Evolutionary conservation across 2,797 vertebrate genomes (phyloP).

Genomic region (Lithobates sylvaticus): DNA sequence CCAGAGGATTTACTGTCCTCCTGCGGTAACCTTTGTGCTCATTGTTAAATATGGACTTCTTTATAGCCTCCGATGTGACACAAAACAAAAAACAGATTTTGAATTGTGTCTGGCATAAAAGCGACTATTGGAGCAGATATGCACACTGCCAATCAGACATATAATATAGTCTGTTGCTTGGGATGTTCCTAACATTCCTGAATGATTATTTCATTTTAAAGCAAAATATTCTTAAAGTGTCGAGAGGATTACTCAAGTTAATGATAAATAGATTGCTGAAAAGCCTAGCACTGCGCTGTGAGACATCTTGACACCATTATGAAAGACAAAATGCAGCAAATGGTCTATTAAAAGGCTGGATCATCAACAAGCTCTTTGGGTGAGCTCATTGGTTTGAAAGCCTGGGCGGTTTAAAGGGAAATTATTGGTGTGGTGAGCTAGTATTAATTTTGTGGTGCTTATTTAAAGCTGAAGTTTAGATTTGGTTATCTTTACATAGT

Average conservation of each 20-base stretch:
- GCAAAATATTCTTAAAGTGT: not conserved
- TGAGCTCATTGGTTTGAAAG: not conserved
- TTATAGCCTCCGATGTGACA: constrained; percentile 8
- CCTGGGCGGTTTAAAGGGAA: not conserved
- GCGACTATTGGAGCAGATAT: not conserved
- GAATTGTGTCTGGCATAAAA: not conserved
- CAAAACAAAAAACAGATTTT: constrained; percentile 23
- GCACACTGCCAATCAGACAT: not conserved
- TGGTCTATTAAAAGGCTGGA: not conserved
- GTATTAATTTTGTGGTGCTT: not conserved
- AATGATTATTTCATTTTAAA: constrained; percentile 7
- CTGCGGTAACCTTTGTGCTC: not conserved
- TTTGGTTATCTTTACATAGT: too few relatives aligned
- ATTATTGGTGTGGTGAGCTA: not conserved
- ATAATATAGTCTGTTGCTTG: not conserved
- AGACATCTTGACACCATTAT: not conserved
- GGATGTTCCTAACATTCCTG: constrained; percentile 12
- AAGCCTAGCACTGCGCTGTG: not conserved
- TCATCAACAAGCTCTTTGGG: not conserved
- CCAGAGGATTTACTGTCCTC: constrained; percentile 8
- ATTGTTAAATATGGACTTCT: not conserved
- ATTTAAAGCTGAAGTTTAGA: too few relatives aligned
- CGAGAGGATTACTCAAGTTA: not conserved
- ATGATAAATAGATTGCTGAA: constrained; percentile 9
- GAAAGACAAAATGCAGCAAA: not conserved